Percentiles rank a stretch among this genome's conserved stretches.
These are phyloP conservation scores for Agrochola lychnidis DNA, from an alignment of 2,888 invertebrate species.

Conservation along the genomic window DNA sequence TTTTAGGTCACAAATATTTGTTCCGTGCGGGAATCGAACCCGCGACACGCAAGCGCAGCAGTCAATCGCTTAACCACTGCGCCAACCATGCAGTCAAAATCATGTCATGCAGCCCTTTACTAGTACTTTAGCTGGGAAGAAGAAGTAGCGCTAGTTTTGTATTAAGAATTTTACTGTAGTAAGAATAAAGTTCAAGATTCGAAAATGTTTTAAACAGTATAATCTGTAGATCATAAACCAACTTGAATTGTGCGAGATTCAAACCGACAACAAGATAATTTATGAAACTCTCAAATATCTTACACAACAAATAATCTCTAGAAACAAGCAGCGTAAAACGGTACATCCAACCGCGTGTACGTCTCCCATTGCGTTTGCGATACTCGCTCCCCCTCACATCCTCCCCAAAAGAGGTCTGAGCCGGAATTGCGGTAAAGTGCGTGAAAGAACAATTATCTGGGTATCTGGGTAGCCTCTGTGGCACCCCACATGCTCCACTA, in stretches of 20 bases:
- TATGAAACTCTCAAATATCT: neutral
- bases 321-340: neutral
- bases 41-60: too few relatives aligned
- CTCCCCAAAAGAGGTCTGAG: conserved; percentile 37
- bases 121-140: too few relatives aligned
- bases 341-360: conserved; percentile 15
- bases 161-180: neutral
- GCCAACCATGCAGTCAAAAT: too few relatives aligned
- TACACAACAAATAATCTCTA: neutral
- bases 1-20: too few relatives aligned
- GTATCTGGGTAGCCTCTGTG: conserved; percentile 34
- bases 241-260: neutral
- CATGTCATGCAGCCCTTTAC: too few relatives aligned
- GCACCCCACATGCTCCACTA: conserved; percentile 42
- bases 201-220: neutral
- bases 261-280: neutral
- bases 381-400: conserved; percentile 18
- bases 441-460: conserved; percentile 59
- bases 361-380: conserved; percentile 30
- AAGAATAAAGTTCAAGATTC: neutral
- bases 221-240: neutral
- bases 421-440: conserved; percentile 58
- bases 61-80: too few relatives aligned
- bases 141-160: too few relatives aligned
- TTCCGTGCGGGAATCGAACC: too few relatives aligned